Base-by-base conservation (phyloP, 2,888 invertebrate genomes). In the Coenonympha glycerion region DNA sequence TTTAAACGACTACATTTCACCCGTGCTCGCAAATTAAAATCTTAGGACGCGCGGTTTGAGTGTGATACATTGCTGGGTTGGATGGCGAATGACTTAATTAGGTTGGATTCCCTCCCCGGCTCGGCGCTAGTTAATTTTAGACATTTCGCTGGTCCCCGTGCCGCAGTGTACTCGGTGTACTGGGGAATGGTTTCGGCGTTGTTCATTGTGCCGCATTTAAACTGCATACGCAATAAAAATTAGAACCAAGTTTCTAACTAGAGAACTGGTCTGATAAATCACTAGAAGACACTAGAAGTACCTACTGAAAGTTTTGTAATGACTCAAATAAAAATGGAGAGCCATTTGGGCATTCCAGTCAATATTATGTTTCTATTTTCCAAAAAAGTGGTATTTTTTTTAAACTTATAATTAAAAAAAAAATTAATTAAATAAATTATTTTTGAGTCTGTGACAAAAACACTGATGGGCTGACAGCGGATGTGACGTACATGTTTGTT, bases 1-100 rank as follows among this genome's bases (percentile, higher is more conserved):
- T 85, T 85, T 84, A 84, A 83, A 77, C 78, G 73, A 70, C 71
- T 69, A 71, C 71, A 72, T 71, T 73, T 68, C 68, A 66, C 65
- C 57, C 62, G 64, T 34, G 60, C 59, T 63, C 58, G 63, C 70
- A 76, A 82, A 84, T 83, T 84, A 79, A 82, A 82, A 79, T 77
- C 76, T 76, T 68, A 74, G 69, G 69, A 73, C 63, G 73, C 69
- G 73, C 73, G 73, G 75, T 73, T 73, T 65, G 50, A 37, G 39
- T 30, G 56, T 52, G 61, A 57, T 58, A 64, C 56, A 63, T 55
- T 44, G 63, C 49, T 54, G 37, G 19, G 42, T 42, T 53, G 59
- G 40, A 55, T 47, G 46, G 39, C 55, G 53, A 56, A 56, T 57
- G 49, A 55, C 57, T 60, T 60, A 63, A 64, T 65, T 63, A 64